A percentile compares a stretch with the other conserved stretches of the same genome.
phyloP scores from a whole-genome alignment of 2,888 invertebrate genomes.

The Drosophila basisetae region DNA sequence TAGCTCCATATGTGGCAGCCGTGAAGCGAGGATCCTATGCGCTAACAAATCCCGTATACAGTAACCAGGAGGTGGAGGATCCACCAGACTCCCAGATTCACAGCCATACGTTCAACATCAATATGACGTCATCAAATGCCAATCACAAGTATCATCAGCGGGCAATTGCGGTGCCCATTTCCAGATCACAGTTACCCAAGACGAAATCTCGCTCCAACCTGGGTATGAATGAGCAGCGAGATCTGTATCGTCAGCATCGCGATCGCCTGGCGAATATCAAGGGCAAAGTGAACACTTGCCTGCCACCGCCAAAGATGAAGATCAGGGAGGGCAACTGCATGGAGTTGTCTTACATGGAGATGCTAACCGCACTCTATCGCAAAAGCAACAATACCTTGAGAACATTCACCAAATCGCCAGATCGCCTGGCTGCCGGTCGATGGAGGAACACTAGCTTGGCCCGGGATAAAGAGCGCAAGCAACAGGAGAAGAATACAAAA shows the following conservation, averaged over 20 bases:
- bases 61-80: constrained; percentile 23
- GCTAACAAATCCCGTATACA: constrained; percentile 57
- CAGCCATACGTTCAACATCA: constrained; percentile 63
- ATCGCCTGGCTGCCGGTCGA: constrained; percentile 66
- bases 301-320: constrained; percentile 55
- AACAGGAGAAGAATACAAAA: constrained; percentile 56
- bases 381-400: constrained; percentile 58
- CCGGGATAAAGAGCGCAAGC: constrained; percentile 58
- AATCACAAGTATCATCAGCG: constrained; percentile 61
- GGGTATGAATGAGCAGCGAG: constrained; percentile 55
- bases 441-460: constrained; percentile 61
- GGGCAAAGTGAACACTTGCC: constrained; percentile 64
- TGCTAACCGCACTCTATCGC: constrained; percentile 71
- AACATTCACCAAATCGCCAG: constrained; percentile 68
- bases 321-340: constrained; percentile 57
- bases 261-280: constrained; percentile 72
- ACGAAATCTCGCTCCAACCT: constrained; percentile 50
- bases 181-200: background rate
- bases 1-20: constrained; percentile 56
- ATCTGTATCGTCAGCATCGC: constrained; percentile 72
- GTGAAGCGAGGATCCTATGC: constrained; percentile 59
- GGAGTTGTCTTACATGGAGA: constrained; percentile 74
- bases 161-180: constrained; percentile 38
- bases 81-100: constrained; percentile 27
- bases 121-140: constrained; percentile 31